Base-by-base conservation (phyloP, 2,797 vertebrate genomes). In the Sebastes iracundus region DNA sequence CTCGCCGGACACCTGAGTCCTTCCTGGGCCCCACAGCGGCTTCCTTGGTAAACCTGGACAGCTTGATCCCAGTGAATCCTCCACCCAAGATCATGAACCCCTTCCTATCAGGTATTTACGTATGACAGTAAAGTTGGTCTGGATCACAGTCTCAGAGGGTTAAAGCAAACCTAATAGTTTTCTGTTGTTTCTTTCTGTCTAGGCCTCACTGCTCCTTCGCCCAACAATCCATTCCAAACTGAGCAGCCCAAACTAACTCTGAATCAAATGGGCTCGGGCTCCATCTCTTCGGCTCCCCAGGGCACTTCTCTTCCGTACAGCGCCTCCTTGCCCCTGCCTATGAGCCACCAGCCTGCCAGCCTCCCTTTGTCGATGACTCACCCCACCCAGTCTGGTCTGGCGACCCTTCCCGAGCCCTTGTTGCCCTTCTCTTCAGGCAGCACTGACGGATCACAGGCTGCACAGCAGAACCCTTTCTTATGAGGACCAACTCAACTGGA, bases 31-130 rank as follows among this genome's bases (percentile, higher is more conserved):
- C 97, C 2, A 94, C 96, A 0, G 97, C 94, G 13, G 98, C 97
- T 72, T 97, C 97, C 2, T 92, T 99, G 87, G 97, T 99, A 81
- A 97, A 99, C 88, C 93, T 99, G 82, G 97, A 99, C 66, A 95
- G 87, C 13, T 81, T 99, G 88, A 97, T 99, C 7, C 92, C 96
- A 18, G 64, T 66, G 1, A 95, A 96, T 78, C 85, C 93, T 0
- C 76, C 90, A 32, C 76, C 94, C 67, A 98, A 97, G 90, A 95
- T 92, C 53, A 94, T 95, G 77, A 99, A 99, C 92, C 98, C 98
- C 23, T 99, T 99, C 91, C 90, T 98, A 71, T 82, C 93, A 92
- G 92, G 94, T 94, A 93, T 58, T 13, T 46, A 46, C 10, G 5
- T 38, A 14, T 38, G 14, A 16, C 38, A 42, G 38, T 42, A 38